A percentile compares a stretch with the other conserved stretches of the same genome.
Evolutionary conservation across 2,113 vertebrate genomes (phyloP).

Genomic region (Lichenostomus cassidix): DNA sequence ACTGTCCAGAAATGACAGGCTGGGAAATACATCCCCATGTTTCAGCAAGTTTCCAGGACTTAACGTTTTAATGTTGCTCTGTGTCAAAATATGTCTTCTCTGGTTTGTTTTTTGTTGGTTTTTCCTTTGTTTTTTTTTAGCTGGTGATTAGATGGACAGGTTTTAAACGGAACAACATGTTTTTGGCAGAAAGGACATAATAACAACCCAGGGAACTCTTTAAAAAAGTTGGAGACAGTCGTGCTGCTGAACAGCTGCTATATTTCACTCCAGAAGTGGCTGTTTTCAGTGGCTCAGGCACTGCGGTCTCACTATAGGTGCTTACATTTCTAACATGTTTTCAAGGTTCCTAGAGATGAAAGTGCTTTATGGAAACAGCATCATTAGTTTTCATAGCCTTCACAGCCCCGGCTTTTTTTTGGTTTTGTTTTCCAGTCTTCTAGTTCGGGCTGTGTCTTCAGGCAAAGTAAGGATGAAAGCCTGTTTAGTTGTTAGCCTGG

Average conservation of each 20-base stretch:
- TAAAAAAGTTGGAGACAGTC: background rate
- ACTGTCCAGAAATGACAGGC: background rate
- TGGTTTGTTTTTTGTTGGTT: background rate
- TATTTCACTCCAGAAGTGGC: background rate
- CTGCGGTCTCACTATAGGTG: background rate
- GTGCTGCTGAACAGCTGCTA: background rate
- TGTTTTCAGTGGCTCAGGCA: background rate
- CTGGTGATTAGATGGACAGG: background rate
- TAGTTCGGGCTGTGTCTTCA: background rate
- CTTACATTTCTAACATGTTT: background rate
- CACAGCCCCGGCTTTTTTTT: background rate
- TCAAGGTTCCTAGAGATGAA: background rate
- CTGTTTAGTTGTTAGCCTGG: background rate
- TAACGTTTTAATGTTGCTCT: background rate
- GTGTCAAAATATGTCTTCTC: background rate
- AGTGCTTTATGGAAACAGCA: background rate
- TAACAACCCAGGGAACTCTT: conserved; percentile 4
- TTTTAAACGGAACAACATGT: conserved; percentile 54
- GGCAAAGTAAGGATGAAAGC: background rate
- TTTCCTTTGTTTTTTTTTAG: background rate
- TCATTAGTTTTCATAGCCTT: background rate
- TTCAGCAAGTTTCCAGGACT: background rate
- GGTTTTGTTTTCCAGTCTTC: conserved; percentile 8
- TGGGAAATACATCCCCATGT: background rate
- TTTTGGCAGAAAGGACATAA: conserved; percentile 41